phyloP scores from a whole-genome alignment of 1,140 invertebrate genomes.

The Drosophila biarmipes region DNA sequence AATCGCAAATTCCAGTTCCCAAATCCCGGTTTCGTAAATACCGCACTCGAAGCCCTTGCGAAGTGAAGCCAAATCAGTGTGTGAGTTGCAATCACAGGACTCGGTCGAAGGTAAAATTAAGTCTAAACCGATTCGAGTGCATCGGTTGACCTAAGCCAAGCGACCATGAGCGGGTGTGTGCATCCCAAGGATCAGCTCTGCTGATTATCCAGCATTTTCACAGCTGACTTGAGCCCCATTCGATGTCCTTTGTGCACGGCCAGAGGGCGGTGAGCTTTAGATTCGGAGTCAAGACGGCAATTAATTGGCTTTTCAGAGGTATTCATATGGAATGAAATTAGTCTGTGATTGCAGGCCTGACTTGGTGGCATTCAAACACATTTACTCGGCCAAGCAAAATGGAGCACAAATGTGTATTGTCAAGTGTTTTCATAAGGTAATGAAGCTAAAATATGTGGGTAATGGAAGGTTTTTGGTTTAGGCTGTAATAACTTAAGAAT shows the following conservation, averaged over 20 bases:
- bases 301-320: conserved; percentile 23
- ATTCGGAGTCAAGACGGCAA: conserved; percentile 17
- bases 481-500: too few species aligned
- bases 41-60: conserved; percentile 15
- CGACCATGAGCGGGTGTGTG: conserved; percentile 8
- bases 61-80: background rate
- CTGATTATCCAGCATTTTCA: conserved; percentile 59
- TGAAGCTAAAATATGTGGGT: background rate
- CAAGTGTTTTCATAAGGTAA: background rate
- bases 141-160: conserved; percentile 9
- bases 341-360: background rate
- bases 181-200: conserved; percentile 18
- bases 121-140: conserved; percentile 34
- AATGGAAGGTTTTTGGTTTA: background rate
- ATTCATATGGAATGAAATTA: conserved; percentile 12
- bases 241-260: conserved; percentile 15
- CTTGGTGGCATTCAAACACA: conserved; percentile 6
- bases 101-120: conserved; percentile 44
- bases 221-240: conserved; percentile 50
- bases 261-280: conserved; percentile 10
- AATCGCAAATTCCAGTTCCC: conserved; percentile 29
- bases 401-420: background rate
- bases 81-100: conserved; percentile 17
- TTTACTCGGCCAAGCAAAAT: background rate
- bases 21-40: conserved; percentile 27